Evolutionary conservation across 2,113 vertebrate genomes (phyloP), one percentile per base, ranked within the genome.

Genomic region (Gambusia affinis): DNA sequence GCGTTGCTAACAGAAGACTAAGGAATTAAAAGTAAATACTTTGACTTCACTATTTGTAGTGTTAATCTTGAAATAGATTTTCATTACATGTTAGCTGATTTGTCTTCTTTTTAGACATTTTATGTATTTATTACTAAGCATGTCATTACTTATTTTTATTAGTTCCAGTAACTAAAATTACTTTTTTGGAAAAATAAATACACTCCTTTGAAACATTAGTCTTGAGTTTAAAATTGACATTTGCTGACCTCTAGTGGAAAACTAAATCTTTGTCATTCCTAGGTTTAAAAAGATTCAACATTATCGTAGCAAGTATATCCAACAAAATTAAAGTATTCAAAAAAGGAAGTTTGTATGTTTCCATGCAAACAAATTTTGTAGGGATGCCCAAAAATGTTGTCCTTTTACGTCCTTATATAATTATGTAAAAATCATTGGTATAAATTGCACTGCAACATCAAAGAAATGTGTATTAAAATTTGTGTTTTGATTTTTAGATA

Each of bases 241-340:
- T 51, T 89, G 87, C 80, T 86, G 62, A 63, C 12, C 64, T 84
- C 89, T 85, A 57, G 83, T 69, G 90, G 30, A 0, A 37, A 10
- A 0, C 39, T 0, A n/a, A 54, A 0, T 60, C 8, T 4, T 39
- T 70, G 51, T 54, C 37, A 14, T 37, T 61, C 27, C 3, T 24
- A 57, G 37, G 4, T 22, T 65, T 8, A 27, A 17, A 8, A 12
- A 14, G 1, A 57, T n/a, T 57, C 51, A 47, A 47, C 1, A 47
- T 12, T 15, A 47, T 17, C 7, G 17, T 17, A n/a, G 8, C 51
- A 57, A 57, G 22, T 57, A n/a, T 57, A n/a, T n/a, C 51, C 24
- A 10, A 24, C 24, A 8, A 57, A 24, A 57, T 57, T 57, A 57
- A 57, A n/a, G 17, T 24, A 24, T 57, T 57, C 22, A 57, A 8